Evolutionary conservation across 2,113 vertebrate species (phyloP), one percentile per base, ranked within the genome.

Genomic region (Rhabdornis inornatus): DNA sequence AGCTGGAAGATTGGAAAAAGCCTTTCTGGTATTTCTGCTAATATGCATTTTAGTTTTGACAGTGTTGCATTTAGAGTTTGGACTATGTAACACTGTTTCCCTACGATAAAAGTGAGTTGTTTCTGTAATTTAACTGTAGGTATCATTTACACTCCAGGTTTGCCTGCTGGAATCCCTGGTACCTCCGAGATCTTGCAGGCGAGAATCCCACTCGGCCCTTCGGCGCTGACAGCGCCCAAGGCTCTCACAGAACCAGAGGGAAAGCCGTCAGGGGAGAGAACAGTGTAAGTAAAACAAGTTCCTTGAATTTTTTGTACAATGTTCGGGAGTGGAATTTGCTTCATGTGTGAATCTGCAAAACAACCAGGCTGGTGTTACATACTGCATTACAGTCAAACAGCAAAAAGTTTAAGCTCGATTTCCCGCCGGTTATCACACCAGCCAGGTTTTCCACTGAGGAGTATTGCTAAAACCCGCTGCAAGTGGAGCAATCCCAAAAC

Each of bases 171-270:
- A 40, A 44, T 2, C 42, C 42, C 37, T 1, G 63, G 2, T 2
- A 35, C 8, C 35, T 13, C 42, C 11, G 49, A 37, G 45, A 45
- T 13, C 31, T 6, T 3, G 57, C 30, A 1, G 2, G 7, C 0
- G 0, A 33, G 50, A 40, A n/a, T 57, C 33, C 22, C 19, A 1
- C n/a, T 33, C 3, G 14, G 9, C 15, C 8, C 30, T 12, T 12
- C 64, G 15, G 35, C 0, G 1, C 3, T 6, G 44, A 7, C 1
- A 40, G 10, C 1, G 5, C 4, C 39, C 59, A 3, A 5, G 50
- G 37, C 61, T 31, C 24, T 11, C 25, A 1, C 60, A 25, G 18
- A 30, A 17, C 20, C 55, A 24, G 13, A 31, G 33, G 37, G 65
- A 39, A 56, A 9, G 35, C 17, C 1, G 0, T 1, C 33, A 63